Evolutionary conservation across 1,140 invertebrate genomes (phyloP), one percentile per base, ranked within the genome.

Genomic region (Drosophila rufa): DNA sequence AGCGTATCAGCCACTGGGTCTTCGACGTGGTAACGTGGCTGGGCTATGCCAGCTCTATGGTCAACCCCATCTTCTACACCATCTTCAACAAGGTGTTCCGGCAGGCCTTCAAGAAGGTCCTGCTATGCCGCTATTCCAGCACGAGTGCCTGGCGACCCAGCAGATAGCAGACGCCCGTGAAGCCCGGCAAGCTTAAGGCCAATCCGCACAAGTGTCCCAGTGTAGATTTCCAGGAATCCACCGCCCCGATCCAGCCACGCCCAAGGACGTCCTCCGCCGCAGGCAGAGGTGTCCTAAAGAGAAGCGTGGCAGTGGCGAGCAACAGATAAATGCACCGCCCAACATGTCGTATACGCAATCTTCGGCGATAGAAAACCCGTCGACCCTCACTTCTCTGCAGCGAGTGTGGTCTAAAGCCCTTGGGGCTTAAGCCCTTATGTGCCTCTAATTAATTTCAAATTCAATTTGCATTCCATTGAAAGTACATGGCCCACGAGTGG

Each of bases 21-120:
- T 96, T 98, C 82, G 96, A 97, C 89, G 95, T 97, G 48, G 96
- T 97, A 22, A 96, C 97, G 15, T 99, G 98, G 98, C 93, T 99
- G 38, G 98, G 98, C 43, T 99, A 98, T 93, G 96, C 97, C 36
- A 98, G 97, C 82, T 98, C 97, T 3, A 97, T 98, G 95, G 97
- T 98, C 12, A 99, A 99, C 93, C 97, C 97, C 0, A 97, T 98
- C 74, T 98, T 98, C 93, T 98, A 98, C 92, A 98, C 98, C 3
- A 97, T 98, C 68, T 98, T 99, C 93, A 99, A 99, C 93, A 97
- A 97, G 92, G 96, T 98, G 42, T 98, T 98, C 93, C 94, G 97
- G 43, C 96, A 98, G 87, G 97, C 97, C 0, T 99, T 99, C 93
- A 96, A 97, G 80, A 97, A 97, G 91, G 97, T 98, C 1, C 92